Base-by-base conservation (phyloP, 1,140 invertebrate genomes). In the Episyrphus balteatus region DNA sequence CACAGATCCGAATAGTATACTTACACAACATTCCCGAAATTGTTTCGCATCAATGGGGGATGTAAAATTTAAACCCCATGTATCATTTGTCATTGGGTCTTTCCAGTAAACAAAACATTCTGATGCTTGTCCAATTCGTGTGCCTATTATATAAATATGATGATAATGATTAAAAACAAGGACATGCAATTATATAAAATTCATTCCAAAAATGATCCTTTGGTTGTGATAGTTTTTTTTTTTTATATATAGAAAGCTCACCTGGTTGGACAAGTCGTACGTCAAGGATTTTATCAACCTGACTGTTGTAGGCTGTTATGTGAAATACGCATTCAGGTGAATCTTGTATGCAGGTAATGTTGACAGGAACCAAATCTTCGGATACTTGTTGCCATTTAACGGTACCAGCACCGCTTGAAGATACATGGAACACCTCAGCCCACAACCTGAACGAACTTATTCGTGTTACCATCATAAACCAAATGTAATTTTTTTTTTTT, bases 31-130 rank as follows among this genome's bases (percentile, higher is more conserved):
- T 79, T 97, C 92, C 68, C 88, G 75, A 71, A 97, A 98, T 71
- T 94, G 88, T 75, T 94, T 93, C 48, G 93, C 93, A 71, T 98
- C 93, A 59, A 92, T 90, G 17, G 92, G 84, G 37, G 92, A 96
- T 37, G 93, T 96, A 68, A 98, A 97, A 73, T 97, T 97, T 46
- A 97, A 78, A 40, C 94, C 93, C 93, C 94, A 98, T n/a, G 94
- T 96, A 68, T 95, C 92, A 68, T 90, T 92, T 52, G 90, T 93
- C 79, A 89, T 86, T 3, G 88, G 84, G 73, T 97, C 94, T 71
- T 94, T 94, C 93, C 93, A 98, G 68, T 97, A 96, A 33, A 97
- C 90, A 71, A 98, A 98, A 73, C 93, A 96, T 75, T 97, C 93
- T 10, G 92, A 96, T 18, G 93, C 92, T 73, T 95, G 93, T 11